Evolutionary conservation across 2,113 vertebrate species (phyloP), one percentile per base, ranked within the genome.

Genomic region (Blennius ocellaris): DNA sequence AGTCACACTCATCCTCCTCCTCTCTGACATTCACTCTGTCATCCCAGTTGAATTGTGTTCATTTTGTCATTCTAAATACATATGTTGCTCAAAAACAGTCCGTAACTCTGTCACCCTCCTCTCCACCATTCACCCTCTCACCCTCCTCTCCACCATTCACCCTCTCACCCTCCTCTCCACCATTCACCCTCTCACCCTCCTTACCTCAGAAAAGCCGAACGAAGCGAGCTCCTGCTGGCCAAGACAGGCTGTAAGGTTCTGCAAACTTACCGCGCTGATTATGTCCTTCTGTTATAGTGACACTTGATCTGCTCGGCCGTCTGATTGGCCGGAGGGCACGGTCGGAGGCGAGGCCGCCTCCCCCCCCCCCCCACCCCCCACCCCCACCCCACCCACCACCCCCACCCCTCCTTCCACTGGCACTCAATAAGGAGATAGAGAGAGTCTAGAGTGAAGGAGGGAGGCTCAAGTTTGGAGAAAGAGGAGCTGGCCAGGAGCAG

Each of bases 281-380:
- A 87, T 77, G 87, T 90, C 92, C 92, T 91, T 92, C 80, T 95
- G 94, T 98, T 98, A 97, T 98, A 97, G 93, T 93, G 96, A 97
- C 93, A 97, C 84, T 78, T 52, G 96, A 97, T 95, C 94, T 50
- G 40, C 67, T 71, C 65, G 10, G 77, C 76, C 51, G 83, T 84
- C 93, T 66, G 60, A 97, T 97, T 98, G 97, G 97, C 73, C 70
- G 37, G 51, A 49, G 69, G 14, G 12, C 15, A 10, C 12, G 36
- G 39, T 68, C 1, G 57, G 8, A 57, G 87, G 84, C 84, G 84
- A 90, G 80, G 63, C 76, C 37, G 1, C 49, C 12, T 21, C 30
- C 11, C 2, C 21, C 0, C n/a, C 2, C 38, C 1, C 0, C 40
- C 39, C 73, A 48, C 4, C 49, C 37, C 39, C 48, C 91, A 92